These are phyloP conservation scores for Ceyx cyanopectus DNA, from an alignment of 2,113 vertebrate species.

Conservation along the genomic window DNA sequence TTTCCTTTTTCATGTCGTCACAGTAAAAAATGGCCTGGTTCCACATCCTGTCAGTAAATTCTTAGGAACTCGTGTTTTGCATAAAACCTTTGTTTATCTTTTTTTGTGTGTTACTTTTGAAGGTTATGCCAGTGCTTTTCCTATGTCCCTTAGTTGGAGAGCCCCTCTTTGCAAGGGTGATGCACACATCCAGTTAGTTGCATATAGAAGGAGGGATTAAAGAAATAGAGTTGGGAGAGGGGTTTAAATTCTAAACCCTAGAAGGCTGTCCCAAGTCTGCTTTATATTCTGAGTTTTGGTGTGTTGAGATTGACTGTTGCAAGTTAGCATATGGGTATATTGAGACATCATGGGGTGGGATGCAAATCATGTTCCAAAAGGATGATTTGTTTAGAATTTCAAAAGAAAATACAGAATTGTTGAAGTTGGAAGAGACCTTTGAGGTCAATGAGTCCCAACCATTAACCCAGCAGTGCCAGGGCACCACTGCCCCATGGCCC, in stretches of 20 bases:
- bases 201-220: not conserved
- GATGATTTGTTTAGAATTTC: not conserved
- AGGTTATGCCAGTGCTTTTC: not conserved
- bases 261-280: not conserved
- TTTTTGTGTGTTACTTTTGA: not conserved
- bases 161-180: not conserved
- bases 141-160: not conserved
- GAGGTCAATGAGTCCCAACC: not conserved
- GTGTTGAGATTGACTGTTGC: no score
- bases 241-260: not conserved
- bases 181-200: not conserved
- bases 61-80: not conserved
- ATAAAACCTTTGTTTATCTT: slow-evolving; percentile 26
- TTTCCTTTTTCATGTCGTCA: not conserved
- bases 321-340: not conserved
- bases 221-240: not conserved
- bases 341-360: not conserved
- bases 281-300: not conserved
- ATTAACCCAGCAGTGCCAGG: not conserved
- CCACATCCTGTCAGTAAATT: slow-evolving; percentile 16
- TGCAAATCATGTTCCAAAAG: not conserved
- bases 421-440: not conserved
- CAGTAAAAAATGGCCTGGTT: not conserved
- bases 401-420: not conserved
- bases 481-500: not conserved